Evolutionary conservation across 2,888 invertebrate species (phyloP), one percentile per base, ranked within the genome.

Genomic region (Sarcophaga variegata): DNA sequence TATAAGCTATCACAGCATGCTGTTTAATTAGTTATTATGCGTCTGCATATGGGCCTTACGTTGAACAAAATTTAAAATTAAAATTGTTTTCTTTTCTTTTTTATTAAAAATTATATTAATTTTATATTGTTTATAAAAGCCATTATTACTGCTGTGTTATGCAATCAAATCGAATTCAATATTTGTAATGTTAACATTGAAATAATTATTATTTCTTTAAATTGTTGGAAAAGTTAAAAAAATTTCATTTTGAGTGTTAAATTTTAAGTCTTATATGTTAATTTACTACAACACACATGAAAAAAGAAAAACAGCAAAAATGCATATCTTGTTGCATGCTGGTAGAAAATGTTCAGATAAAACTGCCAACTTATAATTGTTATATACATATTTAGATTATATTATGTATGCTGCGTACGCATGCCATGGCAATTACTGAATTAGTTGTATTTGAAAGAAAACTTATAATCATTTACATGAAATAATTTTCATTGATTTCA

Each of bases 11-110:
- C 17, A 54, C 54, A 54, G 54, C 54, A 54, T 54, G 54, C 54
- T 14, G 12, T 54, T 54, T 54, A 14, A 54, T 54, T 14, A 54
- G 17, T 54, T 54, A 54, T 54, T 54, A 54, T 54, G 17, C 17
- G 54, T 54, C 54, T 54, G 17, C 54, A 54, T 71, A 37, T 37
- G 37, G 49, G 70, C 27, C 71, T 54, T 37, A 63, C 59, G 63
- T 64, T 80, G 22, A 79, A 71, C 25, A 71, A 71, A 71, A 27
- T 70, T 70, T 17, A 70, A 37, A 76, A 76, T 37, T 37, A 37
- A 37, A 37, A 37, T 37, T 37, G 37, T 37, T 37, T 37, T 10
- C 37, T 37, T 37, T 8, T 37, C 10, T 37, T 8, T 10, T 37
- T 37, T 37, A 37, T 37, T 37, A 37, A 37, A 37, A 37, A 54